These are phyloP conservation scores for Colaptes auratus DNA, from an alignment of 2,113 vertebrate genomes.

Conservation along the genomic window DNA sequence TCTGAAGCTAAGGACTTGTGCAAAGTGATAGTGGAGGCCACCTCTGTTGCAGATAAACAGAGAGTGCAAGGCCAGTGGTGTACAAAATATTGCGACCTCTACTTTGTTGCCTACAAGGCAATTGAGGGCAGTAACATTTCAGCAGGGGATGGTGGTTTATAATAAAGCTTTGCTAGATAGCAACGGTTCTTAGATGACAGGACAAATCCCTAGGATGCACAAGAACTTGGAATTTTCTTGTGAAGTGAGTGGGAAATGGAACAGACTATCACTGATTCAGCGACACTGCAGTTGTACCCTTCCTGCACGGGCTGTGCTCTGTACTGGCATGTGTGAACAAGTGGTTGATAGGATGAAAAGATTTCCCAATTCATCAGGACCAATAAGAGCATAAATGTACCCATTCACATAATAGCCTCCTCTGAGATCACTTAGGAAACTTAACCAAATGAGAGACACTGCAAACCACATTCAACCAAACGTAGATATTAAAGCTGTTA, in stretches of 20 bases:
- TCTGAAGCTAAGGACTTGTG: background rate
- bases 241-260: background rate
- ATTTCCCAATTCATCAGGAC: background rate
- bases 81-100: fast-evolving
- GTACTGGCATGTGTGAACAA: background rate
- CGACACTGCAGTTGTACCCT: background rate
- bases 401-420: background rate
- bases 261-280: background rate
- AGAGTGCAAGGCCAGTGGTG: background rate
- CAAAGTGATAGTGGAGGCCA: background rate
- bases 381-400: background rate
- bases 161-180: background rate
- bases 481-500: background rate
- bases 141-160: background rate
- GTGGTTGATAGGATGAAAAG: background rate
- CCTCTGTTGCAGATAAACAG: background rate
- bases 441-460: constrained; percentile 8
- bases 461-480: background rate
- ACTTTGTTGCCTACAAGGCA: background rate
- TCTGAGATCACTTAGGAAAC: background rate
- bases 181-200: background rate
- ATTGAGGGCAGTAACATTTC: background rate
- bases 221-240: background rate
- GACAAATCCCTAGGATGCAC: too few relatives aligned
- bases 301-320: background rate